A percentile compares a stretch with the other conserved stretches of the same genome.
These are phyloP conservation scores for Drosophila tani DNA, from an alignment of 1,140 invertebrate species.

Conservation along the genomic window DNA sequence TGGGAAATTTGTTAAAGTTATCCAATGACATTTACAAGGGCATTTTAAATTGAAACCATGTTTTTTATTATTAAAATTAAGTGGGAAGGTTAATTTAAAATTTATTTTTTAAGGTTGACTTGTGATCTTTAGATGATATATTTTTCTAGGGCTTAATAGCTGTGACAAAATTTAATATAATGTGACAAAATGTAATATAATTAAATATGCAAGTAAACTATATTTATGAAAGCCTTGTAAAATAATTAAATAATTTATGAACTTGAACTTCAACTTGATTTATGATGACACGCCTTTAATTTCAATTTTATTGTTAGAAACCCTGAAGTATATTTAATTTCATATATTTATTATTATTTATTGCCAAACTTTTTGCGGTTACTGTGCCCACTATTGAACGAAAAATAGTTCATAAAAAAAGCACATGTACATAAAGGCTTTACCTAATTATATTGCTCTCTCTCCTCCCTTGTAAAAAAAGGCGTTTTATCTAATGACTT, in stretches of 20 bases:
- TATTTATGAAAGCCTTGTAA: too few relatives aligned
- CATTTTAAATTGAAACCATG: constrained; percentile 32
- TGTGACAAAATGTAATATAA: too few relatives aligned
- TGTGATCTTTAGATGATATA: too few relatives aligned
- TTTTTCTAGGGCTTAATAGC: not conserved
- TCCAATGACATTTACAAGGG: constrained; percentile 29
- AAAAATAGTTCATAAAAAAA: constrained; percentile 12
- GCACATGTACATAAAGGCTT: constrained; percentile 8
- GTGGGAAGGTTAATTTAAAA: not conserved
- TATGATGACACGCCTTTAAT: too few relatives aligned
- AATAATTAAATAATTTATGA: too few relatives aligned
- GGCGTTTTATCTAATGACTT: constrained; percentile 54
- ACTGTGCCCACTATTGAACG: constrained; percentile 2
- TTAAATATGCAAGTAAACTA: too few relatives aligned
- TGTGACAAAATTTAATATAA: too few relatives aligned
- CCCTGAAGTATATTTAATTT: too few relatives aligned
- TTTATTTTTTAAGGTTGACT: not conserved
- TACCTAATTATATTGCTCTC: constrained; percentile 30
- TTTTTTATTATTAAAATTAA: not conserved
- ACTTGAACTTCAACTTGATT: too few relatives aligned
- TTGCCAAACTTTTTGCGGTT: not conserved
- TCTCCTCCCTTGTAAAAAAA: constrained; percentile 3
- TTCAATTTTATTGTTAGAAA: too few relatives aligned
- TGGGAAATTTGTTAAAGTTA: constrained; percentile 44
- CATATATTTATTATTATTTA: not conserved